phyloP scores from a whole-genome alignment of 2,113 vertebrate genomes.

The Apteryx owenii region DNA sequence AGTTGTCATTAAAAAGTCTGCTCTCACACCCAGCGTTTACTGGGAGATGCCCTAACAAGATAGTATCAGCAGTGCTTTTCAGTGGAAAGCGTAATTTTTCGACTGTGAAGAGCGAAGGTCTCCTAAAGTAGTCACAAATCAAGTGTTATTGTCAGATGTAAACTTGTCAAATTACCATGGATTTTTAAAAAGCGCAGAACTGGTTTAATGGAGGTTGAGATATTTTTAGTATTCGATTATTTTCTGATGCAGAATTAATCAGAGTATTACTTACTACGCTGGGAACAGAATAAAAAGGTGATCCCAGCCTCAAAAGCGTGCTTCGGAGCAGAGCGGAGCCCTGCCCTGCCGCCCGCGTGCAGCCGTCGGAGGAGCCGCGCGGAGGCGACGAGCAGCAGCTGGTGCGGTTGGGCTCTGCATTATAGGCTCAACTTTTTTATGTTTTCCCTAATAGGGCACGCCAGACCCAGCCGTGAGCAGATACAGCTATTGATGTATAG shows the following conservation, averaged over 20 bases:
- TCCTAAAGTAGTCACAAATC: conserved; percentile 57
- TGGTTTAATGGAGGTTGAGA: conserved; percentile 40
- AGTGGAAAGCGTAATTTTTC: conserved; percentile 32
- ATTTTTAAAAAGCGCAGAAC: conserved; percentile 48
- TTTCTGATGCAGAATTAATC: conserved; percentile 52
- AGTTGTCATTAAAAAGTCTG: conserved; percentile 20
- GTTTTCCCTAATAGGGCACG: background rate
- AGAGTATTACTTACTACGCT: conserved; percentile 51
- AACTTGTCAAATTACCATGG: conserved; percentile 34
- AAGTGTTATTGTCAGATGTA: conserved; percentile 43
- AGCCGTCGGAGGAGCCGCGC: background rate
- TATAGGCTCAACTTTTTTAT: background rate
- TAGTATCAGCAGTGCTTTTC: background rate
- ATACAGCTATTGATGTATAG: background rate
- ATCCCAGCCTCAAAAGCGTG: conserved; percentile 22
- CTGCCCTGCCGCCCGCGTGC: background rate
- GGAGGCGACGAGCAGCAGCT: background rate
- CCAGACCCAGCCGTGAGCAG: background rate
- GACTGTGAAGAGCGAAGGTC: conserved; percentile 30
- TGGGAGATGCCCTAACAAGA: background rate
- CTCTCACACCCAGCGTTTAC: background rate
- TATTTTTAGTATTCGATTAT: conserved; percentile 69
- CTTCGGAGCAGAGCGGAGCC: background rate
- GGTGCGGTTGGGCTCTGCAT: background rate
- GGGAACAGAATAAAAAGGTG: conserved; percentile 42